Evolutionary conservation across 2,888 invertebrate species (phyloP), one percentile per base, ranked within the genome.

Genomic region (Microplitis deprimator): DNA sequence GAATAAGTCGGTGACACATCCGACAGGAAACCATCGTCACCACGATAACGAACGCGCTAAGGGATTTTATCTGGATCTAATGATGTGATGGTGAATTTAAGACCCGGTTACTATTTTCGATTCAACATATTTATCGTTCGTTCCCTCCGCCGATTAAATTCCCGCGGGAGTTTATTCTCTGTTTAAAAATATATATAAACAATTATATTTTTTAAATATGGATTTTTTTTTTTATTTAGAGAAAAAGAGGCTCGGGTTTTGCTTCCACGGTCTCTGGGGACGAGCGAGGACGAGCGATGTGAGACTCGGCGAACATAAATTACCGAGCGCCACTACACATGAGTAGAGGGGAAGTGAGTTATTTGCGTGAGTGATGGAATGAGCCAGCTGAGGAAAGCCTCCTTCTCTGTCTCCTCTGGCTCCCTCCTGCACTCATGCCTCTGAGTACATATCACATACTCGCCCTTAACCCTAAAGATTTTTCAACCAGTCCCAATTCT

Each of bases 361-460:
- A 89, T 89, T 89, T 89, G 88, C 88, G 89, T 87, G 88, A 89
- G 87, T 89, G 89, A 89, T 87, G 88, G 89, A 89, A 87, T 87
- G 88, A 85, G 87, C 87, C 89, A 88, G 88, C 89, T 89, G 89
- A 87, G 85, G 84, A 86, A 86, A 86, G 85, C 83, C 84, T 79
- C 70, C 75, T 77, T 75, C 75, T 80, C 78, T 77, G 80, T 29
- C 29, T 29, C 29, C 50, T 50, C 10, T 50, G 10, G 8, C 50
- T 50, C 29, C 29, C 29, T 29, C 29, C 2, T 29, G 29, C 29
- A 29, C 29, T 29, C 81, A 82, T 80, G 80, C 76, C 76, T 77
- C 76, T 69, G 39, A 68, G 60, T 73, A 29, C 38, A 67, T n/a
- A 73, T 62, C 4, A 29, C 29, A 29, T 29, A 29, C 78, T 65